phyloP scores from a whole-genome alignment of 2,797 vertebrate genomes.

The Phataginus tricuspis region DNA sequence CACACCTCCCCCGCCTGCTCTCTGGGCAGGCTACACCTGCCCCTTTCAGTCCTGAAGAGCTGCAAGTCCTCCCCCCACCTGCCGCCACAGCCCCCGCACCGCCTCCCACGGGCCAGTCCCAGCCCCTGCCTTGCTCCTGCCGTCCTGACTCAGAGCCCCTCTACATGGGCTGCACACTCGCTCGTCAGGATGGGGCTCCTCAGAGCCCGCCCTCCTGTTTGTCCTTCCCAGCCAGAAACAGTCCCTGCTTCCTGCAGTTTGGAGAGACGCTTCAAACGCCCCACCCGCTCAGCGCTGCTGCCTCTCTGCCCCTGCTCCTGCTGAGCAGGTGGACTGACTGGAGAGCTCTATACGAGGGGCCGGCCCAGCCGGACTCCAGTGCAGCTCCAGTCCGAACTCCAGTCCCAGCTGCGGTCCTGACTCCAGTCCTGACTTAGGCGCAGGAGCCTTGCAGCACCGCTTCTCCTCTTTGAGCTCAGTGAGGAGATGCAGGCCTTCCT shows the following conservation, averaged over 20 bases:
- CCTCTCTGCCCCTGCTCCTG: neutral
- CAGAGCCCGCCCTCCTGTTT: neutral
- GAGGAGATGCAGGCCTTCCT: neutral
- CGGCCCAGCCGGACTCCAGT: neutral
- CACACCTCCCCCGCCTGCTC: rapidly evolving
- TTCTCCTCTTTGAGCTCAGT: neutral
- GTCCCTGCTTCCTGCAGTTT: neutral
- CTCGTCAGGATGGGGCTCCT: no score
- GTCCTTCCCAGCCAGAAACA: rapidly evolving
- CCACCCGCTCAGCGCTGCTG: neutral
- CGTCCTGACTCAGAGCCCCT: rapidly evolving
- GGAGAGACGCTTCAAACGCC: neutral
- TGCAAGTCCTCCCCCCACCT: neutral
- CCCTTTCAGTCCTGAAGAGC: neutral
- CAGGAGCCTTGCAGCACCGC: neutral
- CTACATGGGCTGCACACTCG: rapidly evolving
- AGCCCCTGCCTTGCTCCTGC: neutral
- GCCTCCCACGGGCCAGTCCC: rapidly evolving
- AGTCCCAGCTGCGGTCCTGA: no score
- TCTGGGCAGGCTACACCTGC: neutral
- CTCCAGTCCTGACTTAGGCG: no score
- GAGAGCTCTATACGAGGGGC: neutral
- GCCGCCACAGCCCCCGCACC: rapidly evolving
- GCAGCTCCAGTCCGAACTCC: no score
- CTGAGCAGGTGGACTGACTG: neutral